Base-by-base conservation (phyloP, 1,140 invertebrate species). In the Myzus persicae region DNA sequence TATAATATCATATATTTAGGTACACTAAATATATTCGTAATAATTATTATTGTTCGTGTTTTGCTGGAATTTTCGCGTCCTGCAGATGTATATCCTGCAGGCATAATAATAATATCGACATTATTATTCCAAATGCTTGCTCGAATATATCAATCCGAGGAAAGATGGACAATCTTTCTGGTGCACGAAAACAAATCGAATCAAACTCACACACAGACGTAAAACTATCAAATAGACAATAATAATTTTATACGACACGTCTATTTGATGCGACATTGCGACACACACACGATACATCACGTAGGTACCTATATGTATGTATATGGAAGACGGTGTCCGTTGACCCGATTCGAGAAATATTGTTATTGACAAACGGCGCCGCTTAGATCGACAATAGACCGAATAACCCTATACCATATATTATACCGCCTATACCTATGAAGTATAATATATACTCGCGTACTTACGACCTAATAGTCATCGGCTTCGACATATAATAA, bases 401-500 rank as follows among this genome's bases (percentile, higher is more conserved):
- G 46, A 87, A 87, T 87, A 87, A 18, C 85, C 31, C 38, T 88
- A 48, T 51, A 88, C 44, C n/a, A 48, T n/a, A 14, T 36, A 24
- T n/a, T 48, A 88, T 5, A 36, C 4, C 11, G 26, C 9, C 7
- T 87, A 44, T 44, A 36, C 18, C 31, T n/a, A n/a, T 67, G 14
- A 59, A 24, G 9, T 40, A 59, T 59, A 24, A 3, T 40, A 59
- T 59, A 59, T 59, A 90, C 26, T 6, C 36, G 87, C n/a, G 87
- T 40, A 89, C 7, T 67, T 90, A 67, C 89, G 89, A 90, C 89
- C 54, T 90, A 90, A 90, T 90, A 54, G 54, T 90, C 51, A 90
- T n/a, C 20, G 38, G 14, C 18, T 76, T 44, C 38, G 24, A n/a
- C 5, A 31, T 88, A 48, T 36, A 89, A 51, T 51, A 51, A 51